Conservation (phyloP, 2,113 vertebrate genomes). For the Oceanodroma tethys region DNA sequence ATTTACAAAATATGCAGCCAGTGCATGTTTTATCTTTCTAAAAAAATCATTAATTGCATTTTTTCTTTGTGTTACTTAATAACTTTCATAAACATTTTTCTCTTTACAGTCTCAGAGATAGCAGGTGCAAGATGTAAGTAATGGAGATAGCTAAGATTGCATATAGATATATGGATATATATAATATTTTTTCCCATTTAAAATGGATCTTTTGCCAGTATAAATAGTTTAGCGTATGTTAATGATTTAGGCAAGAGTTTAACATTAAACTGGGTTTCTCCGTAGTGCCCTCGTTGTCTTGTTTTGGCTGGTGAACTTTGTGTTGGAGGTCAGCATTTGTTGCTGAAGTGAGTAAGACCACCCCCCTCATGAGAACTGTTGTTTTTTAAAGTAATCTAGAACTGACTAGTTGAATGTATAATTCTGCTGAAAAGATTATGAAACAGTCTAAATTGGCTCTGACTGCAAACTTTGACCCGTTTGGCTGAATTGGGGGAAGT, state of each 20-base stretch:
- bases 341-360: neutral
- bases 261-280: neutral
- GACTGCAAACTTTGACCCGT: conserved; percentile 65
- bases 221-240: neutral
- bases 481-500: conserved; percentile 20
- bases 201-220: neutral
- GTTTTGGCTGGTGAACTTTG: neutral
- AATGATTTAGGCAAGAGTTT: conserved; percentile 10
- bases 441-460: conserved; percentile 53
- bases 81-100: neutral
- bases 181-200: neutral
- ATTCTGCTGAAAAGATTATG: conserved; percentile 60
- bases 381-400: conserved; percentile 39
- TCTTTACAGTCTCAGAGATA: neutral
- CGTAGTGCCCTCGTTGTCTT: neutral
- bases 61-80: neutral
- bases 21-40: neutral
- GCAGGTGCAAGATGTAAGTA: neutral
- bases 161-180: neutral
- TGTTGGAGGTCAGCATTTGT: neutral
- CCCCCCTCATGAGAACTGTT: neutral
- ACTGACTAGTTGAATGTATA: conserved; percentile 60
- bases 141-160: neutral
- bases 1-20: neutral
- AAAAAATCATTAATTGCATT: neutral